A percentile compares a stretch with the other conserved stretches of the same genome.
These are phyloP conservation scores for Tenebrio molitor DNA, from an alignment of 1,140 invertebrate species.

Conservation along the genomic window DNA sequence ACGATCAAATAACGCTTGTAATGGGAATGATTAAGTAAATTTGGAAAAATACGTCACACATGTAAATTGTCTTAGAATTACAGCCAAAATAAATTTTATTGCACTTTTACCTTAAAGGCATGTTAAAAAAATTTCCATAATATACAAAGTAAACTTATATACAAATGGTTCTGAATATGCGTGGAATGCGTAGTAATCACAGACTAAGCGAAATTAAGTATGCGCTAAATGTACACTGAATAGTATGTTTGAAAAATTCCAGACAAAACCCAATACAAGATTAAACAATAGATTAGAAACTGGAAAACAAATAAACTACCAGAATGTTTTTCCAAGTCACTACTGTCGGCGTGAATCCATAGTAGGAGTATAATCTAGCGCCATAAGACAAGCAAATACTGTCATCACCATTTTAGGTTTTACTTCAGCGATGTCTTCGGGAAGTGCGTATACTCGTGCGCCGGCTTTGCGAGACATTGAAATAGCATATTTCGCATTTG, in stretches of 20 bases:
- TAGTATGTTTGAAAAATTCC: too few species aligned
- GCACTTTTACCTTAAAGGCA: constrained; percentile 15
- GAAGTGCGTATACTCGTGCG: constrained; percentile 96
- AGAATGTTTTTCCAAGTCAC: constrained; percentile 19
- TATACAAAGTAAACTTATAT: constrained; percentile 13
- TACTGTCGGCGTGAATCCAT: constrained; percentile 73
- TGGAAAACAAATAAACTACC: constrained; percentile 3
- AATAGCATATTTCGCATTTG: constrained; percentile 99
- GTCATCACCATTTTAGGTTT: constrained; percentile 99
- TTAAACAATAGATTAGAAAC: neutral
- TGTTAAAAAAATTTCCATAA: neutral
- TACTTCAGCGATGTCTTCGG: constrained; percentile 99
- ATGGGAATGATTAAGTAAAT: constrained; percentile 38
- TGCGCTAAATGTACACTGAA: constrained; percentile 7
- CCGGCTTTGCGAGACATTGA: constrained; percentile 98
- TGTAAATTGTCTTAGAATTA: constrained; percentile 15
- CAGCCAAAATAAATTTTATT: constrained; percentile 30
- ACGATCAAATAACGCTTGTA: constrained; percentile 7
- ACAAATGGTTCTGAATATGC: constrained; percentile 45
- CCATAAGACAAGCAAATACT: constrained; percentile 99
- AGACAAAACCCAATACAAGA: constrained; percentile 37
- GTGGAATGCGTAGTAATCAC: constrained; percentile 45
- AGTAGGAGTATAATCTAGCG: constrained; percentile 92
- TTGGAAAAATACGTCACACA: constrained; percentile 24
- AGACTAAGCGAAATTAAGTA: constrained; percentile 43